Evolutionary conservation across 2,888 invertebrate species (phyloP), one percentile per base, ranked within the genome.

Genomic region (Cosmopolites sordidus): DNA sequence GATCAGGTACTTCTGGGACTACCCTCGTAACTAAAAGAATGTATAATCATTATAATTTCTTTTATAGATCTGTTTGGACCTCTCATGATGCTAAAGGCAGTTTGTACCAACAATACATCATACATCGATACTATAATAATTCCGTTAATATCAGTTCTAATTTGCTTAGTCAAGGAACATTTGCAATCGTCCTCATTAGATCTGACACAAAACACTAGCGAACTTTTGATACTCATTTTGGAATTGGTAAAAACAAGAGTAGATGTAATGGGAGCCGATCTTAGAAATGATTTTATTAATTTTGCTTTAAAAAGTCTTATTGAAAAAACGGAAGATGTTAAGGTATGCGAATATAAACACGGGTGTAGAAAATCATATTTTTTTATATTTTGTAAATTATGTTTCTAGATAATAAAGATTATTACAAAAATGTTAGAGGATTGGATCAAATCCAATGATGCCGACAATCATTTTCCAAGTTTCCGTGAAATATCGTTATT

Each of bases 41-140:
- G 3, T 22, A 22, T 5, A 22, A 22, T 22, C 22, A 22, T 22
- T 5, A 5, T 22, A 5, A 22, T 22, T 22, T 22, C 3, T 22
- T 6, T 37, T 37, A 6, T 37, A 37, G 37, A 27, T 1, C 73
- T 96, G 3, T 90, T 92, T 62, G 93, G 95, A 0, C 92, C 96
- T 0, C 76, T 98, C 54, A 96, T 97, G 91, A 89, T 98, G 76
- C 76, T 98, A 53, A 96, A 97, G 75, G 94, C 97, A 0, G 95
- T 96, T 43, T 96, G 96, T 69, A 81, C 87, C 1, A 92, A 92
- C 66, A 94, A 93, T 74, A 86, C 89, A 1, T 86, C 88, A 14
- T 98, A 96, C 73, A 89, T 99, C 48, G 97, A 99, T 74, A 78
- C 94, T 1, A 77, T 96, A 56, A 86, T 97, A 62, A 82, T 89